Evolutionary conservation across 2,888 invertebrate species (phyloP).

Genomic region (Oligia fasciuncula): DNA sequence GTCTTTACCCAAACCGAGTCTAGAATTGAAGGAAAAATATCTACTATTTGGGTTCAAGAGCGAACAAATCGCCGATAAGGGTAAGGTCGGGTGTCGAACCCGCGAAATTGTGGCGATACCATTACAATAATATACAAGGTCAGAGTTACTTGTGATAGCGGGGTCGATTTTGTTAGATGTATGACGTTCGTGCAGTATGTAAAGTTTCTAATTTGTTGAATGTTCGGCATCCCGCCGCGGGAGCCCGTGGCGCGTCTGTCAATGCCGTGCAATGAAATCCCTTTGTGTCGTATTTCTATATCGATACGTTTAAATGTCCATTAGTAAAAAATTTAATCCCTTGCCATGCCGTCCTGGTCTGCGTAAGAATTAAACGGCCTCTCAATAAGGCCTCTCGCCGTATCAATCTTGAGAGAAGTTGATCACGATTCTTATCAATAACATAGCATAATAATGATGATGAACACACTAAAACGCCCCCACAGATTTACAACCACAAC

Average conservation of each 20-base stretch:
- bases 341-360: no score
- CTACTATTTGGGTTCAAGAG: constrained; percentile 46
- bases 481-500: constrained; percentile 48
- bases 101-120: constrained; percentile 62
- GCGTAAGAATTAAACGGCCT: no score
- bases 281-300: no score
- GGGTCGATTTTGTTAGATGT: constrained; percentile 24
- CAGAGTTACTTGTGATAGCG: constrained; percentile 55
- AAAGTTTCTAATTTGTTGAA: background rate
- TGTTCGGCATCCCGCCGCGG: background rate
- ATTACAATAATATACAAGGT: constrained; percentile 64
- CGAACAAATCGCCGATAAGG: constrained; percentile 63
- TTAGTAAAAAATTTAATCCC: no score
- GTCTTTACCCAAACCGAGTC: constrained; percentile 16
- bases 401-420: background rate
- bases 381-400: background rate
- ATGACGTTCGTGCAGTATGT: constrained; percentile 5
- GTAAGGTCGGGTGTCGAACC: constrained; percentile 66
- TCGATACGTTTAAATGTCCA: no score
- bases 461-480: constrained; percentile 36
- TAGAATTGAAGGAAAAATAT: constrained; percentile 31
- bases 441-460: constrained; percentile 34
- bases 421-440: constrained; percentile 20
- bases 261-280: no score
- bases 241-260: no score